Conservation (phyloP, 23 tunicate species). For the Phallusia fumigata region DNA sequence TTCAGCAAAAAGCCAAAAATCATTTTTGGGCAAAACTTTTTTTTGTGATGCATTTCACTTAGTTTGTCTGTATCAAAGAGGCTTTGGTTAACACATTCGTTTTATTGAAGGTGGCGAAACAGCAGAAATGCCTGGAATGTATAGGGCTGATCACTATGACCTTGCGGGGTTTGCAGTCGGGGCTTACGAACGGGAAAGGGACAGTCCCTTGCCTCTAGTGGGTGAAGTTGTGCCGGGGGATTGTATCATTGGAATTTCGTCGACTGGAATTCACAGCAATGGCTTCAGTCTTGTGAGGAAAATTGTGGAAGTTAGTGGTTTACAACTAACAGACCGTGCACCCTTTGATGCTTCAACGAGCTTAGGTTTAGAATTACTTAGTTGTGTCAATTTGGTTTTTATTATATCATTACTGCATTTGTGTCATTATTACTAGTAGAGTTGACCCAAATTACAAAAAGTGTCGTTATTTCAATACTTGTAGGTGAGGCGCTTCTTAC, state of each 20-base stretch:
- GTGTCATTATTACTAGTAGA: too few species aligned
- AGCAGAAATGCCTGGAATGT: slow-evolving; percentile 94
- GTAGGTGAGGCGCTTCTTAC: slow-evolving; percentile 54
- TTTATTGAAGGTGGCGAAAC: slow-evolving; percentile 71
- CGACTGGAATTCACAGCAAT: slow-evolving; percentile 83
- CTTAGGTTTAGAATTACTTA: too few species aligned
- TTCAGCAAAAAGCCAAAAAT: too few species aligned
- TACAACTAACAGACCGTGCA: slow-evolving; percentile 24
- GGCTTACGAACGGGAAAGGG: slow-evolving; percentile 55
- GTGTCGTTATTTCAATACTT: too few species aligned
- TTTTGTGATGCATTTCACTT: too few species aligned
- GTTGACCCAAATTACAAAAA: too few species aligned
- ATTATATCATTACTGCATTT: too few species aligned
- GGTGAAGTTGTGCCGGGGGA: slow-evolving; percentile 46
- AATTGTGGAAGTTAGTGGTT: slow-evolving; percentile 46
- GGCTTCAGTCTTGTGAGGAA: slow-evolving; percentile 78
- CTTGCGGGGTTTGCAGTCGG: slow-evolving; percentile 90
- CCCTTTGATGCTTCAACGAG: slow-evolving; percentile 32
- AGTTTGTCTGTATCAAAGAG: too few species aligned
- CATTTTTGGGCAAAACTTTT: too few species aligned
- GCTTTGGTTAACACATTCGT: neutral
- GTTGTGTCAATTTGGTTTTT: too few species aligned
- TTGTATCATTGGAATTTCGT: slow-evolving; percentile 60
- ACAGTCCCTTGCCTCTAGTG: slow-evolving; percentile 49
- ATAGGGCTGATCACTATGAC: slow-evolving; percentile 30